phyloP scores from a whole-genome alignment of 1,140 invertebrate genomes.

The Aporrectodea caliginosa region DNA sequence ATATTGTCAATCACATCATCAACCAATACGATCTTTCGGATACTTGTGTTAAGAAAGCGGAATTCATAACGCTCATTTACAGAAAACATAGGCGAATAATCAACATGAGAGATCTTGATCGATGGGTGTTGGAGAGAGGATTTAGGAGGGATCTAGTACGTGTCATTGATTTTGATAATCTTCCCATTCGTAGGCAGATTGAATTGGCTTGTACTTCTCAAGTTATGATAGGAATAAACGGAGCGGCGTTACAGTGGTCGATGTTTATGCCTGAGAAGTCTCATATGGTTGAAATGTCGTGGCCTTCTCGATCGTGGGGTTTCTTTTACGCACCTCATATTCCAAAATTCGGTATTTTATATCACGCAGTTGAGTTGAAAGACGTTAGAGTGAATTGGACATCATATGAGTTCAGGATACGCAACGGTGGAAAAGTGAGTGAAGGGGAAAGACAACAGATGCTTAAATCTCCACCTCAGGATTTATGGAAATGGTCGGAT shows the following conservation, averaged over 20 bases:
- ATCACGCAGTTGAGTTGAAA: not conserved
- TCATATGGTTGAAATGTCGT: conserved; percentile 17
- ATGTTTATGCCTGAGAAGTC: conserved; percentile 15
- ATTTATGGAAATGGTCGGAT: not conserved
- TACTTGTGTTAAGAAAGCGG: not conserved
- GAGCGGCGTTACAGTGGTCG: conserved; percentile 26
- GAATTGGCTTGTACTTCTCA: not conserved
- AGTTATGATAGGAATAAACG: conserved; percentile 21
- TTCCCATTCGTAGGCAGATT: not conserved
- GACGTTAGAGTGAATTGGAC: not conserved
- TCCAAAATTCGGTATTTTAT: too few relatives aligned
- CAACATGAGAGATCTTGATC: not conserved
- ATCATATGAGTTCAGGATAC: not conserved
- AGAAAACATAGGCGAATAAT: not conserved
- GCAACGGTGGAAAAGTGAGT: not conserved
- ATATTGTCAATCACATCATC: not conserved
- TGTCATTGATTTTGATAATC: not conserved
- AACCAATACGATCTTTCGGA: not conserved
- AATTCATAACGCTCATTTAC: not conserved
- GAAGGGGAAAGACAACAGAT: not conserved
- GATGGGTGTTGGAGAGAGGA: not conserved
- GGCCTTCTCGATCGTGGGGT: not conserved
- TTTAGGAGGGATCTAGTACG: not conserved
- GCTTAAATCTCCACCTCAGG: not conserved
- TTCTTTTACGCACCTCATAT: conserved; percentile 15